phyloP scores from a whole-genome alignment of 2,113 vertebrate species.

The Gnathonemus echidnorhynchus region DNA sequence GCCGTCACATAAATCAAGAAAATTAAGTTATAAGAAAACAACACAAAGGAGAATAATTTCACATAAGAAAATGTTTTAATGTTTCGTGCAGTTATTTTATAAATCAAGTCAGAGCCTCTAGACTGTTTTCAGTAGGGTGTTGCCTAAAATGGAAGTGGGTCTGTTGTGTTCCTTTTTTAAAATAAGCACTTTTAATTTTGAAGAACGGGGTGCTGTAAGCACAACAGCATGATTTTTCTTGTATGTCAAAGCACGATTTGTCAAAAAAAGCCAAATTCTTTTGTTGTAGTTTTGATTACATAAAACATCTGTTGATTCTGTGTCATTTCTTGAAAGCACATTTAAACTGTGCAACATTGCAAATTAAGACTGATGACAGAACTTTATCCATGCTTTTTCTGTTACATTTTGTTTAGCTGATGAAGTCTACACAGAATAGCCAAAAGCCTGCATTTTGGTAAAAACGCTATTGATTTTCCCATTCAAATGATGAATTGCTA shows the following conservation, averaged over 20 bases:
- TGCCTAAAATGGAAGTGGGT: background rate
- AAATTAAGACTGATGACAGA: background rate
- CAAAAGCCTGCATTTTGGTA: background rate
- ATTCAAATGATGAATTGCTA: background rate
- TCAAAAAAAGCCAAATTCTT: background rate
- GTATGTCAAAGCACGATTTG: background rate
- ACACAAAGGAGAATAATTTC: background rate
- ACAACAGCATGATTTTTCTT: background rate
- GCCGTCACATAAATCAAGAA: background rate
- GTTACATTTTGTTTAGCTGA: background rate
- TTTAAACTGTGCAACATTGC: background rate
- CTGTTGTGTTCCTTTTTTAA: background rate
- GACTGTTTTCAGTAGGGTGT: background rate
- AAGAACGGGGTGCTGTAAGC: background rate
- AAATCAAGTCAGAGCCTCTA: background rate
- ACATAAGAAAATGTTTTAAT: background rate
- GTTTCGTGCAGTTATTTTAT: background rate
- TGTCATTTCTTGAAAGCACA: background rate
- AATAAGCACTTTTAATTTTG: background rate
- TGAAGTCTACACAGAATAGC: background rate
- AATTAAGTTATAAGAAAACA: background rate
- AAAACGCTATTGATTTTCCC: background rate
- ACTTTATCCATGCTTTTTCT: background rate
- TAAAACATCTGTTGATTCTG: background rate
- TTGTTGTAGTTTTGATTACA: background rate